Evolutionary conservation across 2,888 invertebrate genomes (phyloP), one percentile per base, ranked within the genome.

Genomic region (Drosophila nr. medialis): DNA sequence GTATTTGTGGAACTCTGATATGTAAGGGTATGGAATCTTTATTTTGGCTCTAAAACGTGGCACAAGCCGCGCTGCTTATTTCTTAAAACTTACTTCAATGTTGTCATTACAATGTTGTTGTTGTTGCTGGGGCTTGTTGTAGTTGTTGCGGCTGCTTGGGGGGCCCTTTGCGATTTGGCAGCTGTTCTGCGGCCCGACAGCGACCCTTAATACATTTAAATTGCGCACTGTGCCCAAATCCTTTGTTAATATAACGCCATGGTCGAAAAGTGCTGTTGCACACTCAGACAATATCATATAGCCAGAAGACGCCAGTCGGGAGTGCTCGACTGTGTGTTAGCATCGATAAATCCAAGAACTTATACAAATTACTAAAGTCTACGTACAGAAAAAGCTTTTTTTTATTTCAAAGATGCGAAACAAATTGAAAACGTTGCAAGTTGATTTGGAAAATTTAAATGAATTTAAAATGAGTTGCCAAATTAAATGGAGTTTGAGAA

Each of bases 21-120:
- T n/a, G 2, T 6, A 6, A 42, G 36, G 7, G 15, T 7, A 36
- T 18, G 2, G 15, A 36, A 36, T 18, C 21, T 42, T 1, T 21
- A 42, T 11, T 3, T 21, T 21, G 11, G 21, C 6, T 42, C n/a
- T 11, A 42, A 21, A 42, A 11, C 5, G 56, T 80, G 78, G 79
- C 74, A 71, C 72, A 81, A 82, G 82, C 73, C 58, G 72, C 72
- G 72, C 68, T 79, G 79, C 79, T 83, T 71, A 77, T 77, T 83
- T 81, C 81, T 79, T 72, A 79, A 79, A 83, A 84, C 79, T 73
- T 74, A 75, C 83, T 81, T 85, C 77, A 79, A 76, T 83, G 82
- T 73, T 73, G 71, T 58, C 77, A 77, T 79, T 64, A 51, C 53
- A 59, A 65, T 62, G 45, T 36, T 68, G 64, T 77, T 75, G 34